phyloP scores from a whole-genome alignment of 2,113 vertebrate species.

The Castor canadensis region DNA sequence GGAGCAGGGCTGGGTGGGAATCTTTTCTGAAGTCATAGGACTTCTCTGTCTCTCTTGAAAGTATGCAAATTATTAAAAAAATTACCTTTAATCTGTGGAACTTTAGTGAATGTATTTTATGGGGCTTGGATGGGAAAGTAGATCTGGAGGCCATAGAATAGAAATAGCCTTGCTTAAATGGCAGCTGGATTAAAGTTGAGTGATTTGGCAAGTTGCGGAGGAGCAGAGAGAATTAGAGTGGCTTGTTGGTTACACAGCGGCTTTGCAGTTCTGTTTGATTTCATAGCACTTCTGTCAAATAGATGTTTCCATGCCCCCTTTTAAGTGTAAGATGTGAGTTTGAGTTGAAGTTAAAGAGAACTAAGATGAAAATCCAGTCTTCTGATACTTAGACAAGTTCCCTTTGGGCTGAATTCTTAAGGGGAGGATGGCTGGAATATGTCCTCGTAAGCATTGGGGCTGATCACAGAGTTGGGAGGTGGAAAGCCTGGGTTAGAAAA shows the following conservation, averaged over 20 bases:
- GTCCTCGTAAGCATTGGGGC: not conserved
- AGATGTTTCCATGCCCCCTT: not conserved
- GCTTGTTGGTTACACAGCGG: not conserved
- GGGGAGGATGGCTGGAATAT: not conserved
- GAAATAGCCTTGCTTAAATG: not conserved
- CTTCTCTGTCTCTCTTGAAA: not conserved
- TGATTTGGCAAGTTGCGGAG: not conserved
- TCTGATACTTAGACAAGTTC: not conserved
- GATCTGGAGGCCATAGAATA: not conserved
- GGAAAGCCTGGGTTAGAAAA: no score
- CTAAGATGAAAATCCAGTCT: not conserved
- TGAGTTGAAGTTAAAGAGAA: not conserved
- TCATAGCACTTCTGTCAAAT: not conserved
- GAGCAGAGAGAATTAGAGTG: not conserved
- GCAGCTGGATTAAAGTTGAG: no score
- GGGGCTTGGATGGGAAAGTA: not conserved
- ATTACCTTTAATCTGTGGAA: not conserved
- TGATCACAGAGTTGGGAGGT: accelerated
- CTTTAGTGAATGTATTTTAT: not conserved
- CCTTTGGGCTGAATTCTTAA: not conserved
- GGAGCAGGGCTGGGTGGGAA: not conserved
- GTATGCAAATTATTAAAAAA: conserved; percentile 20
- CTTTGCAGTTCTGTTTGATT: not conserved
- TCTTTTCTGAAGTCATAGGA: not conserved
- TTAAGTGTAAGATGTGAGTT: not conserved